Evolutionary conservation across 1,140 invertebrate species (phyloP), one percentile per base, ranked within the genome.

Genomic region (Dinoponera quadriceps): DNA sequence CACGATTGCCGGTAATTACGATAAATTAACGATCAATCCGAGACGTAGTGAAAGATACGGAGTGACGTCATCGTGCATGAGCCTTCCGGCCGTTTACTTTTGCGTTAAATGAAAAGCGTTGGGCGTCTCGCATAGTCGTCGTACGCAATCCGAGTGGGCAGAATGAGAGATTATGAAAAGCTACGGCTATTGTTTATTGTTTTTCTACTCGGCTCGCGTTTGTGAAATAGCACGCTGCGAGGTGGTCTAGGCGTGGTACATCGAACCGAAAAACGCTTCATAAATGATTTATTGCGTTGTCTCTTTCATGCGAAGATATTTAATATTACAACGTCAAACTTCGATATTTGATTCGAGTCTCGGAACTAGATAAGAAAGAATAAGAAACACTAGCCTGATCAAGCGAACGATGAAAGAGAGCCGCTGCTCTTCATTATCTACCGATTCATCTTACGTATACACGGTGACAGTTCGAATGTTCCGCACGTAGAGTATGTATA

Each of bases 51-150:
- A 77, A 77, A 27, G 74, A 66, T 29, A 66, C 75, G 75, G 38
- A 44, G 0, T 80, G 75, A 80, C 65, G 75, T 80, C 75, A 80
- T 22, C 33, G 33, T 13, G 0, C 18, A 29, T 20, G 29, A 38
- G 65, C 33, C 75, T 78, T 78, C 75, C 75, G 75, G 75, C 51
- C 75, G 65, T 80, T 71, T 80, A 80, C 75, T 80, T 80, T 44
- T 48, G 65, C 65, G 65, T 25, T 48, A 48, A 80, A 51, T 80
- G 65, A 71, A 80, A 80, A 80, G 38, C n/a, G 20, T 68, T 71
- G 75, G 75, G 51, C 75, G 65, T 80, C 20, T 27, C 29, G 13
- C 63, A 20, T 44, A 29, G 29, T 11, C 44, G 73, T 49, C 33
- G 38, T 25, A 38, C 65, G 75, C 75, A 71, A 80, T 71, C 75